Conservation (phyloP, 2,113 vertebrate species). For the Empidonax traillii region DNA sequence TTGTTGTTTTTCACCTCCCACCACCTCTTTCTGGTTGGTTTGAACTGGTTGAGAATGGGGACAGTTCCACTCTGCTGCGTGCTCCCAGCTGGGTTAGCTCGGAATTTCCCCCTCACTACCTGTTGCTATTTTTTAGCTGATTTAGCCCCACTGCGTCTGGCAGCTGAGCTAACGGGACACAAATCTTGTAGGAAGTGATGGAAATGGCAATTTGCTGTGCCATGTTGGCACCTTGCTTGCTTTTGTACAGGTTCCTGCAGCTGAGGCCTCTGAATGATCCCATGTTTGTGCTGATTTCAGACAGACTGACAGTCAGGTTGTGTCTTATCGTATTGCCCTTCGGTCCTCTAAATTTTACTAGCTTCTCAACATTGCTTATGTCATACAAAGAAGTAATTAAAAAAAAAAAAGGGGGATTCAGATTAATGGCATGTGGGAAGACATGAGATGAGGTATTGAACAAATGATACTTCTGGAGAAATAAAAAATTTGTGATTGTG, state of each 20-base stretch:
- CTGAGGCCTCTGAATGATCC: neutral
- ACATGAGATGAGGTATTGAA: neutral
- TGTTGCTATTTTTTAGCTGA: neutral
- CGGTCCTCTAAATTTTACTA: neutral
- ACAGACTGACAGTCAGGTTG: neutral
- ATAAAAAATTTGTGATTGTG: neutral
- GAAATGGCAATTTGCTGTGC: neutral
- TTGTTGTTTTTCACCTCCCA: neutral
- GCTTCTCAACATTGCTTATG: neutral
- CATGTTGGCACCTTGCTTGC: neutral
- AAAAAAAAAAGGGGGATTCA: neutral
- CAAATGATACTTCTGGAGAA: neutral
- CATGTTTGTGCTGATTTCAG: neutral
- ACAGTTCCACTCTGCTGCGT: neutral
- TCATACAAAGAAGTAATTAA: neutral
- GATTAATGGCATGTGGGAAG: slow-evolving; percentile 4
- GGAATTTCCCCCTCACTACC: neutral
- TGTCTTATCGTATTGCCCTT: neutral
- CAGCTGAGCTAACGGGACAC: neutral
- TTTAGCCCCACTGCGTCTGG: neutral
- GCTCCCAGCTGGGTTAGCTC: neutral
- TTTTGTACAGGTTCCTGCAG: neutral
- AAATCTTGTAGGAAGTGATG: neutral
- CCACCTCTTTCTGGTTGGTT: neutral
- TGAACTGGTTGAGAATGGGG: neutral